These are phyloP conservation scores for Rhynchotus rufescens DNA, from an alignment of 2,797 vertebrate genomes.

Conservation along the genomic window DNA sequence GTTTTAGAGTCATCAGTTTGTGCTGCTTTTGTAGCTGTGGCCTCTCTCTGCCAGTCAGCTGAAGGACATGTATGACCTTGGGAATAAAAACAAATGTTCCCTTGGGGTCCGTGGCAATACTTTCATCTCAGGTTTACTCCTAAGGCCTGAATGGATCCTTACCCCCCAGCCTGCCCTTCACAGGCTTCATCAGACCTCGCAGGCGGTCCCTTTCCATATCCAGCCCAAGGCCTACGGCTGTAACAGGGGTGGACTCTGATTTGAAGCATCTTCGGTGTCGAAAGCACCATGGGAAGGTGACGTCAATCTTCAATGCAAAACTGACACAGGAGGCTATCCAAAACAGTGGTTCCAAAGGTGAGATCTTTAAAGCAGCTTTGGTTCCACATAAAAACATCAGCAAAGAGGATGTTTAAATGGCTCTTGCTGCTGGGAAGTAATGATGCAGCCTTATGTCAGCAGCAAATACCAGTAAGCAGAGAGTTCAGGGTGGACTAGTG, in stretches of 20 bases:
- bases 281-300: background rate
- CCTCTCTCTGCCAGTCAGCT: rapidly evolving
- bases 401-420: background rate
- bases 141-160: background rate
- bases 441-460: rapidly evolving
- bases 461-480: background rate
- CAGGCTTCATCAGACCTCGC: too few species aligned
- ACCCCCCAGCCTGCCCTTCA: background rate
- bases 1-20: too few species aligned
- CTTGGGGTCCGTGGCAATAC: rapidly evolving
- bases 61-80: rapidly evolving
- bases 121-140: background rate
- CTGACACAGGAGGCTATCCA: background rate
- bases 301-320: rapidly evolving
- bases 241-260: background rate
- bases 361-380: background rate
- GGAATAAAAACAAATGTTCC: rapidly evolving
- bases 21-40: background rate
- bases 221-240: background rate
- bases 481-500: background rate
- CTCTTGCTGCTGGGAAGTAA: background rate
- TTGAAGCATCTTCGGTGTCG: background rate
- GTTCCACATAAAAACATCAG: background rate
- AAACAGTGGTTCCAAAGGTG: background rate
- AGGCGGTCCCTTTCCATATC: too few species aligned